Percentiles rank a stretch among this genome's conserved stretches.
Evolutionary conservation across 2,113 vertebrate genomes (phyloP).

Genomic region (Menidia beryllina): DNA sequence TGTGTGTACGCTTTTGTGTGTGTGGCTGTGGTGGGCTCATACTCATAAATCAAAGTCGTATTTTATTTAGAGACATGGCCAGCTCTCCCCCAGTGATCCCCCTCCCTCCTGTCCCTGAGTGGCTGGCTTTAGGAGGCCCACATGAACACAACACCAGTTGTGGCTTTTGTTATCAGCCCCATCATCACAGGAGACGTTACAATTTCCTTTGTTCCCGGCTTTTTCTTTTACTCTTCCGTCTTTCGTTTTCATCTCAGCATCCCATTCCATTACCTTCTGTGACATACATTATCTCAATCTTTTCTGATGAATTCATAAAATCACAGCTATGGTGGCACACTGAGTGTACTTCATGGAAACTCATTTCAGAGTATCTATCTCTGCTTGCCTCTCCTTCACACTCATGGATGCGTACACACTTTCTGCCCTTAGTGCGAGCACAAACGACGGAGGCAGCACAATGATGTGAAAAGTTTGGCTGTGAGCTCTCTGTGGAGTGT

Average conservation of each 20-base stretch:
- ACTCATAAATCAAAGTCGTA: constrained; percentile 78
- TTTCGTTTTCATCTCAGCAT: constrained; percentile 57
- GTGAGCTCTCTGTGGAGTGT: constrained; percentile 72
- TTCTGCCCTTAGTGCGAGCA: constrained; percentile 50
- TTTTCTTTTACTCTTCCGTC: constrained; percentile 43
- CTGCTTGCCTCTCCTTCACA: constrained; percentile 40
- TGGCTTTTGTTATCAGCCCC: constrained; percentile 62
- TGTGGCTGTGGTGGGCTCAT: constrained; percentile 50
- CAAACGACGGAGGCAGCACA: constrained; percentile 67
- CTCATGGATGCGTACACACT: constrained; percentile 34
- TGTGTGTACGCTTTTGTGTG: constrained; percentile 35
- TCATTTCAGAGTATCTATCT: constrained; percentile 73
- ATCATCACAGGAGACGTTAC: constrained; percentile 59
- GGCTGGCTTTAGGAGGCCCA: constrained; percentile 45
- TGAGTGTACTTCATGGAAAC: constrained; percentile 70
- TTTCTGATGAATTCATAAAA: constrained; percentile 79
- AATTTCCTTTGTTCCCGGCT: constrained; percentile 44
- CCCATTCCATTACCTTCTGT: constrained; percentile 56
- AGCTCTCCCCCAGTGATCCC: constrained; percentile 42
- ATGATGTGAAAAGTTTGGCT: constrained; percentile 73
- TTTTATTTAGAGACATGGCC: constrained; percentile 73
- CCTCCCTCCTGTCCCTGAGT: constrained; percentile 15
- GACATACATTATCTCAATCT: constrained; percentile 76
- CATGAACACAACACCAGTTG: constrained; percentile 51
- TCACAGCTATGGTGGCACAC: constrained; percentile 62